These are phyloP conservation scores for Enoplolaimus lenunculus DNA, from an alignment of 2,888 invertebrate genomes.

Conservation along the genomic window DNA sequence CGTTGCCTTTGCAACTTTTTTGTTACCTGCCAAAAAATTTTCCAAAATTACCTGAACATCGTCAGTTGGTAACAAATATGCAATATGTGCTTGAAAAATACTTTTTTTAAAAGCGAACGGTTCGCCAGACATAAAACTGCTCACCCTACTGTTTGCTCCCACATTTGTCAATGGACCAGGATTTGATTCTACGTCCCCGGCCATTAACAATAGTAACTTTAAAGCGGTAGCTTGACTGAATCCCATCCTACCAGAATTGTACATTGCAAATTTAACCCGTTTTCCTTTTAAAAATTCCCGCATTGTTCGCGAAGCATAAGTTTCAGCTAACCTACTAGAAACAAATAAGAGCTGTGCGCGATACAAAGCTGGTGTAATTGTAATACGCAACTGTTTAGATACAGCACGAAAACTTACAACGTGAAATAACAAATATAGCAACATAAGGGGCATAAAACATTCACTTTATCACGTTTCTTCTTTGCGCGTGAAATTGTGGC, in stretches of 20 bases:
- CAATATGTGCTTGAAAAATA: constrained; percentile 63
- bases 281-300: neutral
- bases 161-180: neutral
- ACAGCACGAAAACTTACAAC: neutral
- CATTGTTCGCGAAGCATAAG: neutral
- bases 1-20: constrained; percentile 61
- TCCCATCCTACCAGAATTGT: neutral
- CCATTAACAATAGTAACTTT: neutral
- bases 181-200: neutral
- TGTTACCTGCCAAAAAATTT: constrained; percentile 50
- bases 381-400: neutral
- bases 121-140: constrained; percentile 49
- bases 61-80: constrained; percentile 47
- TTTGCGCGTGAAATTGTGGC: neutral
- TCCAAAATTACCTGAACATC: constrained; percentile 53
- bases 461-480: neutral
- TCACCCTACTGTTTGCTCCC: neutral
- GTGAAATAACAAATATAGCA: neutral
- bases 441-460: neutral
- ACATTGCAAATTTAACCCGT: neutral
- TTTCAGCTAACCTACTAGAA: neutral
- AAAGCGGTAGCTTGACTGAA: neutral
- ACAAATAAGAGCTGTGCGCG: neutral
- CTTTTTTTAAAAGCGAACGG: constrained; percentile 60
- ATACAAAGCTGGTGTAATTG: neutral